These are phyloP conservation scores for Criorhina ranunculi DNA, from an alignment of 2,888 invertebrate species.

Conservation along the genomic window DNA sequence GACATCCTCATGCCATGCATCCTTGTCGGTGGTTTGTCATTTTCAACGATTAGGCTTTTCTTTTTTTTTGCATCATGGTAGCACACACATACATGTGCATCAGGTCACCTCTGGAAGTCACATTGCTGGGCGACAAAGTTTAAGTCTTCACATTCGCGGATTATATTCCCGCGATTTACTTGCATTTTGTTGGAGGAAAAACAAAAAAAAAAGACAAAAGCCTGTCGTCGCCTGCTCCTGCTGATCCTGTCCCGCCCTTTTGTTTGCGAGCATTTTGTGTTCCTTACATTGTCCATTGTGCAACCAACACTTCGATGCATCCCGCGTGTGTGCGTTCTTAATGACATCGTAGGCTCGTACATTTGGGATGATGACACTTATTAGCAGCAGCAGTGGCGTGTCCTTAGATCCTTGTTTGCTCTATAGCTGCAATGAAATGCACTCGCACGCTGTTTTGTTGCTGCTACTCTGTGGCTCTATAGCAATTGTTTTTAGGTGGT, in stretches of 20 bases:
- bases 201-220: slow-evolving; percentile 15
- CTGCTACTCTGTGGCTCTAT: slow-evolving; percentile 38
- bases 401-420: slow-evolving; percentile 56
- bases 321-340: slow-evolving; percentile 50
- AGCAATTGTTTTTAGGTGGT: slow-evolving; percentile 65
- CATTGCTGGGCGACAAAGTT: slow-evolving; percentile 39
- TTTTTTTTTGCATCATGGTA: background rate
- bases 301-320: too few relatives aligned
- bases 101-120: background rate
- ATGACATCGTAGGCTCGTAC: slow-evolving; percentile 50
- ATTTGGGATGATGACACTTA: slow-evolving; percentile 72
- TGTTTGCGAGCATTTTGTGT: slow-evolving; percentile 40
- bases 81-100: background rate
- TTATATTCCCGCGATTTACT: slow-evolving; percentile 51
- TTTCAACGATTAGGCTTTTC: slow-evolving; percentile 39
- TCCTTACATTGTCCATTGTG: slow-evolving; percentile 43
- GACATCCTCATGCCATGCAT: slow-evolving; percentile 15
- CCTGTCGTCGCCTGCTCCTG: slow-evolving; percentile 3
- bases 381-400: slow-evolving; percentile 66
- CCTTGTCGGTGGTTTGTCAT: background rate
- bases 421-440: slow-evolving; percentile 64
- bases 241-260: background rate
- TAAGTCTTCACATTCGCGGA: slow-evolving; percentile 37
- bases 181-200: slow-evolving; percentile 21
- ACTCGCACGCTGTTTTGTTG: slow-evolving; percentile 52